These are phyloP conservation scores for Stratiomys singularior DNA, from an alignment of 2,888 invertebrate species.

Conservation along the genomic window DNA sequence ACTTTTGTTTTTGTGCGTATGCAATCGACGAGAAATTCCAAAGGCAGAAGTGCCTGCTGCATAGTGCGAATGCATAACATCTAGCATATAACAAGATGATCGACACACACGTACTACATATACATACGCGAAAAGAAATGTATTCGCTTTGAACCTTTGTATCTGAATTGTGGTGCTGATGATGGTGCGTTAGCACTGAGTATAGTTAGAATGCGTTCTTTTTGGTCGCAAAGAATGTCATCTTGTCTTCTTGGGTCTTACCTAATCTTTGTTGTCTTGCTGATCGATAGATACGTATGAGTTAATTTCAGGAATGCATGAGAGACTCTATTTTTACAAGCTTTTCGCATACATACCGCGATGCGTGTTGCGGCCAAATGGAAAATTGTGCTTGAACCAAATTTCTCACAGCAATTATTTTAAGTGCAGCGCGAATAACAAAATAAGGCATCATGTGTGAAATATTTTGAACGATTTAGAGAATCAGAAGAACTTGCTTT, in stretches of 20 bases:
- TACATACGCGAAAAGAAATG: not conserved
- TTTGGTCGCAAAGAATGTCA: conserved; percentile 24
- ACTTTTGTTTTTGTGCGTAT: not conserved
- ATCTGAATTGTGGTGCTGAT: not conserved
- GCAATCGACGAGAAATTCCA: conserved; percentile 36
- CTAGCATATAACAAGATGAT: not conserved
- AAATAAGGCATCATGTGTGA: too few species aligned
- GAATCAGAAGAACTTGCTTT: too few species aligned
- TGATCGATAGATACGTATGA: conserved; percentile 30
- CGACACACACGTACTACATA: not conserved
- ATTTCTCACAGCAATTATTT: not conserved
- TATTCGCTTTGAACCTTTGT: not conserved
- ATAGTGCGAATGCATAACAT: conserved; percentile 18
- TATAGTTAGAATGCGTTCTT: not conserved
- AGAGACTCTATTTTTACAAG: conserved; percentile 30
- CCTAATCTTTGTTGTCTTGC: conserved; percentile 17
- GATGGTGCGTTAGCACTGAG: too few species aligned
- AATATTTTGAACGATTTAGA: too few species aligned
- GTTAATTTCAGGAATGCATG: conserved; percentile 29
- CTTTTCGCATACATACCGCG: not conserved
- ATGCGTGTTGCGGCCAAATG: not conserved
- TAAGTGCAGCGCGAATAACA: too few species aligned
- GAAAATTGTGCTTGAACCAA: not conserved
- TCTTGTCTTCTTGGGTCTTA: not conserved
- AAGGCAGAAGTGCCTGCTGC: not conserved